Evolutionary conservation across 1,140 invertebrate genomes (phyloP), one percentile per base, ranked within the genome.

Genomic region (Procambarus clarkii): DNA sequence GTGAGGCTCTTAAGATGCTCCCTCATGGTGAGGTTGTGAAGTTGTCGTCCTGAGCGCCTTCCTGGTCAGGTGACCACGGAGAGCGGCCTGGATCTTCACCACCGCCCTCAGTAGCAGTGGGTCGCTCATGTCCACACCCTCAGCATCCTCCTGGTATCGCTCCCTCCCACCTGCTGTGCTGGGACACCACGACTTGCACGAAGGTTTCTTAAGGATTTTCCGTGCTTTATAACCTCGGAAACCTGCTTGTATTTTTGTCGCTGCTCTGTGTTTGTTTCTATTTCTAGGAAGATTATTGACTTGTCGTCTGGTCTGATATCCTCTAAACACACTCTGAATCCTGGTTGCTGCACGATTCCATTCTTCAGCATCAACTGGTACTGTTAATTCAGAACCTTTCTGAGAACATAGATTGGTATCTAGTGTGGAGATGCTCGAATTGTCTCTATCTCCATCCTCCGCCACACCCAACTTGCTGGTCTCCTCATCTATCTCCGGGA

Each of bases 211-310:
- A 15, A 88, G 15, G n/a, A 60, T 34, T 46, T 88, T 80, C 45
- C 86, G 76, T 18, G 77, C 50, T 60, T 88, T 88, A 24, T 60
- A 88, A 2, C 83, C 83, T 76, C 83, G 64, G n/a, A 69, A 86
- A 71, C 44, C 64, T 21, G 83, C 34, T 21, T 86, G 83, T 8
- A 86, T 86, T 45, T 54, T 82, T n/a, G 80, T 82, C 5, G 86
- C 86, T 45, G 86, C 86, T 24, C 44, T 78, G 9, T 87, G 24
- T 24, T n/a, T 78, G 9, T 87, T 48, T 45, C 45, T 45, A 64
- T 87, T 76, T 79, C 44, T 78, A n/a, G 71, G 24, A 8, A 64
- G 76, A 80, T 77, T 21, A 18, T 48, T n/a, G 46, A 86, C 76
- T 24, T 50, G 58, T n/a, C 48, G 64, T 48, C 83, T 86, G 21